These are phyloP conservation scores for Enteromius paludinosus DNA, from an alignment of 2,797 vertebrate genomes.

Conservation along the genomic window DNA sequence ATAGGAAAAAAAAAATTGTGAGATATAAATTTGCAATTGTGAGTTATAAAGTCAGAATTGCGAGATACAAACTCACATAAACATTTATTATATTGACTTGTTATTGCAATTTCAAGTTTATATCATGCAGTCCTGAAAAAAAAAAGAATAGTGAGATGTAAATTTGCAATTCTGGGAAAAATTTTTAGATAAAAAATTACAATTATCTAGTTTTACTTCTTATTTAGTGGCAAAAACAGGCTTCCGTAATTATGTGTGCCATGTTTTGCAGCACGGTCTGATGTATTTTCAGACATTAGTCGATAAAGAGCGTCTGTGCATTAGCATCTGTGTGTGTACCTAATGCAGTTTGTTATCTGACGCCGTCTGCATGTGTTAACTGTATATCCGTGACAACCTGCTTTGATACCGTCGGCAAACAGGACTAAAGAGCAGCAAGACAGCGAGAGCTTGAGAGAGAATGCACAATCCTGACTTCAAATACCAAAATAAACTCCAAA, in stretches of 20 bases:
- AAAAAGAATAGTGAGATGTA: neutral
- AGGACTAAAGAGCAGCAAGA: conserved; percentile 15
- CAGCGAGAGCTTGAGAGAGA: conserved; percentile 33
- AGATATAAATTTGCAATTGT: no score
- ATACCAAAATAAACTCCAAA: conserved; percentile 65
- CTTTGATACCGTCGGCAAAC: conserved; percentile 38
- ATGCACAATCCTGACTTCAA: conserved; percentile 54
- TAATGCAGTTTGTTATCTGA: conserved; percentile 37
- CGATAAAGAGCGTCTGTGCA: conserved; percentile 14
- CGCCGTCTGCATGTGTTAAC: conserved; percentile 32
- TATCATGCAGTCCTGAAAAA: neutral
- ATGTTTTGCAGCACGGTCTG: neutral
- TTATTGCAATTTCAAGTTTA: neutral
- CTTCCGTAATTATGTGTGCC: neutral
- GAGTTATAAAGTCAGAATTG: neutral
- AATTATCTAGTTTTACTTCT: neutral
- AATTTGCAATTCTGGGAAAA: neutral
- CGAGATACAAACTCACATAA: neutral
- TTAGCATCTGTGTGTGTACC: conserved; percentile 25
- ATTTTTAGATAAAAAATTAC: neutral
- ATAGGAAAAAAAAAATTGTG: no score
- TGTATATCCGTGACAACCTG: conserved; percentile 34
- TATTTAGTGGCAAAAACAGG: neutral
- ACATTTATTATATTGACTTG: neutral
- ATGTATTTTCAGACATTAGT: conserved; percentile 26